Evolutionary conservation across 2,888 invertebrate genomes (phyloP), one percentile per base, ranked within the genome.

Genomic region (Tanypteryx hageni): DNA sequence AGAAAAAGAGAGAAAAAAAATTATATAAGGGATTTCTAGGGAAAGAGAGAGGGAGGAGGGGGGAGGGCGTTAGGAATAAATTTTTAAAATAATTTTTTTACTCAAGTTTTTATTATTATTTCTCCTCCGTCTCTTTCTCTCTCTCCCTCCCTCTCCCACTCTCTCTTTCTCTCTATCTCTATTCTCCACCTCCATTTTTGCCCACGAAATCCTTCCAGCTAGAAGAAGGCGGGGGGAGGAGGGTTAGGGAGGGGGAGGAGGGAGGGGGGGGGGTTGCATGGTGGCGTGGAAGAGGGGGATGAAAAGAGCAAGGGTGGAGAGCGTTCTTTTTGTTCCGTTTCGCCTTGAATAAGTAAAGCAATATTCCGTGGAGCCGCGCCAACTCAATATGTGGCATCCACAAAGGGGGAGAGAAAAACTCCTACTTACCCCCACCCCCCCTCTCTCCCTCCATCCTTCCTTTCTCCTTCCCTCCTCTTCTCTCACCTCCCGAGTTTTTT

Each of bases 301-400:
- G 8, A 57, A 57, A 13, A 76, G 76, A 76, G 76, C 11, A 76
- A 58, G 57, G 13, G 85, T 59, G 13, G 85, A 58, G 68, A 89
- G 56, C 61, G 86, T 64, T 64, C 27, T 68, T 76, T 76, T 76
- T 76, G 76, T 76, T 76, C 76, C 76, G 68, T 76, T 76, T 76
- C 76, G 76, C 76, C 22, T 76, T 76, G 76, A 76, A 76, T 76
- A 76, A 76, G 76, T 76, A 76, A 76, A 76, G 76, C 76, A 76
- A 76, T 76, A 76, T 76, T 76, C 76, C 76, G 76, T 76, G 27
- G 76, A 76, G 76, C 76, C 76, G 27, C 76, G 76, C 76, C 76
- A 76, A 76, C 76, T 76, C 76, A 76, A 76, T 76, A 76, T 76
- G 76, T 76, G 76, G 76, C 76, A 76, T 44, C 44, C 44, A 44